A percentile compares a stretch with the other conserved stretches of the same genome.
phyloP scores from a whole-genome alignment of 2,113 vertebrate species.

The Ifrita kowaldi region DNA sequence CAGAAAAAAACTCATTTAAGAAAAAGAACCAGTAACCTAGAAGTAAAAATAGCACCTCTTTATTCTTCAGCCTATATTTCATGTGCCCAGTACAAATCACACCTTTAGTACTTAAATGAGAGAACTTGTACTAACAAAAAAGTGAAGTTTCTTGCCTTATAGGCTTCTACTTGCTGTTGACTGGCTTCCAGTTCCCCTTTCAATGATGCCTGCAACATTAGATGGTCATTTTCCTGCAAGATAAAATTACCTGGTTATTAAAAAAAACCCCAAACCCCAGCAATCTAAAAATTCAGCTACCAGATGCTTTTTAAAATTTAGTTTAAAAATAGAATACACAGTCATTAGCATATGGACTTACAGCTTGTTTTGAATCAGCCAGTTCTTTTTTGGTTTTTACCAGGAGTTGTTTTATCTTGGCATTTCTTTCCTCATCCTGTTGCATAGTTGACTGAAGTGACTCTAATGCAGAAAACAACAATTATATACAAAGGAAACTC shows the following conservation, averaged over 20 bases:
- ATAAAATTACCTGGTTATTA: slow-evolving; percentile 29
- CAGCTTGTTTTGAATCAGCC: slow-evolving; percentile 87
- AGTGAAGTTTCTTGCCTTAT: slow-evolving; percentile 78
- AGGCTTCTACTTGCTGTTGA: slow-evolving; percentile 90
- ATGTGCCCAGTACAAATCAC: neutral
- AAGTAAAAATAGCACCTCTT: neutral
- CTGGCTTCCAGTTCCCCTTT: slow-evolving; percentile 89
- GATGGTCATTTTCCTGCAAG: slow-evolving; percentile 85
- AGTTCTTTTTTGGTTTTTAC: slow-evolving; percentile 95
- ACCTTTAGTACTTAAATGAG: neutral
- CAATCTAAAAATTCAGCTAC: neutral
- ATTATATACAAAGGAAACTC: neutral
- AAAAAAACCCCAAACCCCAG: neutral
- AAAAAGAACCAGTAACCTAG: neutral
- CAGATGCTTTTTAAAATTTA: neutral
- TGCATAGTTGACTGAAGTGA: slow-evolving; percentile 82
- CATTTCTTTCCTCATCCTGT: slow-evolving; percentile 83
- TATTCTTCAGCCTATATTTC: neutral
- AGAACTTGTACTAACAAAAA: neutral
- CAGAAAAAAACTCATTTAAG: neutral
- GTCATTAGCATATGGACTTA: slow-evolving; percentile 64
- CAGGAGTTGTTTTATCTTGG: slow-evolving; percentile 91
- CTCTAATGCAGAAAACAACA: slow-evolving; percentile 69
- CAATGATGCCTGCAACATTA: slow-evolving; percentile 83
- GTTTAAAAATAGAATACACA: neutral